These are phyloP conservation scores for Lysiphlebus fabarum DNA, from an alignment of 1,140 invertebrate genomes.

Conservation along the genomic window DNA sequence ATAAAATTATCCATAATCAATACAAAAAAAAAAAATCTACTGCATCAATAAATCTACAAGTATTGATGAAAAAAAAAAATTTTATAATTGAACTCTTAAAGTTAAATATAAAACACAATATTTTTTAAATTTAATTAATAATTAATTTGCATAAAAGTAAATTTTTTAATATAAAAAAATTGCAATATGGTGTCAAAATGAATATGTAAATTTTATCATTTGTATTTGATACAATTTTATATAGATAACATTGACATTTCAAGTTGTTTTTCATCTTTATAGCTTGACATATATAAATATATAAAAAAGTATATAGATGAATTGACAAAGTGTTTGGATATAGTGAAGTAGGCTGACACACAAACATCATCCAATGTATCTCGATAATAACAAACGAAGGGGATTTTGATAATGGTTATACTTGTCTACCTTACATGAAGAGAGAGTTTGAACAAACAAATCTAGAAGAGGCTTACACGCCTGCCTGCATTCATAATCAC, in stretches of 20 bases:
- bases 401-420: conserved; percentile 7
- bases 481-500: conserved; percentile 50
- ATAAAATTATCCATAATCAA: too few relatives aligned
- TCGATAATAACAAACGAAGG: conserved; percentile 5
- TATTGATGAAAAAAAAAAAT: too few relatives aligned
- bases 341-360: conserved; percentile 14
- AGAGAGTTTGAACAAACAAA: conserved; percentile 37
- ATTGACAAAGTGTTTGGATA: conserved; percentile 17
- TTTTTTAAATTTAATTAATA: too few relatives aligned
- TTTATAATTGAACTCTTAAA: too few relatives aligned
- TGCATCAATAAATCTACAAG: too few relatives aligned
- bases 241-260: conserved; percentile 4
- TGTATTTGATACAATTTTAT: conserved; percentile 5
- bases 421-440: conserved; percentile 13
- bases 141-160: neutral
- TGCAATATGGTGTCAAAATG: conserved; percentile 7
- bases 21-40: too few relatives aligned
- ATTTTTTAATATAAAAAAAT: neutral
- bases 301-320: conserved; percentile 6
- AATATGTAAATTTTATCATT: neutral
- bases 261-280: conserved; percentile 3
- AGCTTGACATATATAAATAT: conserved; percentile 5
- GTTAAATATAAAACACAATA: too few relatives aligned
- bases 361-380: conserved; percentile 7
- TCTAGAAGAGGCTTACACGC: conserved; percentile 44